Conservation (phyloP, 2,797 vertebrate genomes). For the Mormyrops boulengeri region DNA sequence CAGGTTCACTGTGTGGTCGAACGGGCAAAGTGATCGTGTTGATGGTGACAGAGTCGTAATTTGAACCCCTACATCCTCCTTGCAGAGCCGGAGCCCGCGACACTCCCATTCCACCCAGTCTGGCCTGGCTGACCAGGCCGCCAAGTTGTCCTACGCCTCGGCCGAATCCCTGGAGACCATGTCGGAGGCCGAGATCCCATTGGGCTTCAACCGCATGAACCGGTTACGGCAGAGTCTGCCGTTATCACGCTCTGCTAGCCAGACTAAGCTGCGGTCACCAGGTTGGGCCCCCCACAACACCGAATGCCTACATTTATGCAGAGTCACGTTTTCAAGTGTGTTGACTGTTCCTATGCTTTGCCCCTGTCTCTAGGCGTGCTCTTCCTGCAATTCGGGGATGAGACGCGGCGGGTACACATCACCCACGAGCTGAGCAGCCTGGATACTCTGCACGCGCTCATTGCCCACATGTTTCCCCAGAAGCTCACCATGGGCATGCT, state of each 20-base stretch:
- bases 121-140: conserved; percentile 89
- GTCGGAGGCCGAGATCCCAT: conserved; percentile 91
- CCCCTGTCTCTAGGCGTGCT: conserved; percentile 72
- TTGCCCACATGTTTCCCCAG: conserved; percentile 99
- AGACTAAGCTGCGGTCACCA: conserved; percentile 88
- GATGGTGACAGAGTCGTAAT: background rate
- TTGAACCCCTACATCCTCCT: background rate
- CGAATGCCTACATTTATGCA: background rate
- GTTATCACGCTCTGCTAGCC: conserved; percentile 86
- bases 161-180: conserved; percentile 96
- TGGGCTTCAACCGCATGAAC: conserved; percentile 96
- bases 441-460: conserved; percentile 95
- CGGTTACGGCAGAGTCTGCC: conserved; percentile 95
- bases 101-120: conserved; percentile 93
- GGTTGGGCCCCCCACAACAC: conserved; percentile 54
- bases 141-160: conserved; percentile 93
- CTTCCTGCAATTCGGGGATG: conserved; percentile 95
- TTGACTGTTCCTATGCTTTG: background rate
- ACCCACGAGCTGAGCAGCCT: conserved; percentile 96
- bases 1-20: background rate
- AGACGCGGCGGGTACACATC: conserved; percentile 93
- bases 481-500: conserved; percentile 98
- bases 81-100: conserved; percentile 85
- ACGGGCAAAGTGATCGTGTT: background rate
- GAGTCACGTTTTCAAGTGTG: background rate